These are phyloP conservation scores for Kryptolebias ocellatus DNA, from an alignment of 2,797 vertebrate genomes.

Conservation along the genomic window DNA sequence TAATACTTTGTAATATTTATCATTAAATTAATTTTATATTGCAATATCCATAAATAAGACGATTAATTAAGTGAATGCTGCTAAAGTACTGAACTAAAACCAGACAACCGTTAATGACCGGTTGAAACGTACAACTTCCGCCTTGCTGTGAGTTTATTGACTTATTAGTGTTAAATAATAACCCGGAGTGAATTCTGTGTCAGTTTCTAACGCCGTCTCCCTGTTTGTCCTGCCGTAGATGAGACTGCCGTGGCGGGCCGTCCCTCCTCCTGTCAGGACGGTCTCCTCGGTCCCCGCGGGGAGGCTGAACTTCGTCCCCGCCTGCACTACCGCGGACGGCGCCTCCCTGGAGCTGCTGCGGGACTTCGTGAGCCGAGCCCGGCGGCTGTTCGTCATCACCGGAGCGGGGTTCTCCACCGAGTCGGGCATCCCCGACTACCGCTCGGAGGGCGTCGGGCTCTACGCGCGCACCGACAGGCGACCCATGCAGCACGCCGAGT, in stretches of 20 bases:
- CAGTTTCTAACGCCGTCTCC: background rate
- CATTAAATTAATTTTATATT: background rate
- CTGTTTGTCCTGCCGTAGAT: slow-evolving; percentile 62
- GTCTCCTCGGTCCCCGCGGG: slow-evolving; percentile 49
- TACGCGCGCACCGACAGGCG: slow-evolving; percentile 90
- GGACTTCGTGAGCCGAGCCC: slow-evolving; percentile 83
- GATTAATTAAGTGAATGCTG: background rate
- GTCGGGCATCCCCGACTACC: slow-evolving; percentile 96
- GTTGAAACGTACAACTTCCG: background rate
- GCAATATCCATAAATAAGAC: background rate
- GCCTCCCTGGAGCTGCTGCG: slow-evolving; percentile 85
- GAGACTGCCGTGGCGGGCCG: slow-evolving; percentile 56
- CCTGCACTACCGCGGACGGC: slow-evolving; percentile 80
- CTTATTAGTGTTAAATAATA: background rate
- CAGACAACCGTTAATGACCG: too few species aligned
- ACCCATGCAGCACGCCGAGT: slow-evolving; percentile 90
- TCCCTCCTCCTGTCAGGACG: slow-evolving; percentile 38
- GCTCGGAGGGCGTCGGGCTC: slow-evolving; percentile 92
- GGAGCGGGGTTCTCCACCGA: slow-evolving; percentile 96
- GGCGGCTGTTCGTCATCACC: slow-evolving; percentile 87
- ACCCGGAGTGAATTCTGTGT: background rate
- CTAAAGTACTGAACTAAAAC: background rate
- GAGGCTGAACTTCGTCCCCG: slow-evolving; percentile 84
- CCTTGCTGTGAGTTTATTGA: background rate
- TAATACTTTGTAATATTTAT: background rate